These are phyloP conservation scores for Anoncus sp. DNA, from an alignment of 2,888 invertebrate species.

Conservation along the genomic window DNA sequence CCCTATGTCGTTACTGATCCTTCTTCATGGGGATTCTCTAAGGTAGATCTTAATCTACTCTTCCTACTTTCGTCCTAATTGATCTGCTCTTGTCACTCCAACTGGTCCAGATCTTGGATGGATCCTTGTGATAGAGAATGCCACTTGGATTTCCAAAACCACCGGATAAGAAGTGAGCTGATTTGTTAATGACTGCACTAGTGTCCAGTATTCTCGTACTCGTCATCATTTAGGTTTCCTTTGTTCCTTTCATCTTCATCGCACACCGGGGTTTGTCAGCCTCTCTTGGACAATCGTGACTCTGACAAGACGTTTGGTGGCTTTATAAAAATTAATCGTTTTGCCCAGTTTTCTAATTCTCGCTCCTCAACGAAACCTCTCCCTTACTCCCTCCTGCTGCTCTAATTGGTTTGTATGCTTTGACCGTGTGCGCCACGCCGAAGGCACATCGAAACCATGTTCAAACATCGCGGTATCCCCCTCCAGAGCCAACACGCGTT, in stretches of 20 bases:
- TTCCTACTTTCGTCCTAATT: too few species aligned
- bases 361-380: constrained; percentile 65
- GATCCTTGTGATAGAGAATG: too few species aligned
- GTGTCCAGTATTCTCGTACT: not conserved
- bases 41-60: too few species aligned
- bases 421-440: constrained; percentile 19
- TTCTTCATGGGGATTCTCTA: too few species aligned
- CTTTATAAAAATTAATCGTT: constrained; percentile 78
- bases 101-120: too few species aligned
- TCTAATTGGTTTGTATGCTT: constrained; percentile 76
- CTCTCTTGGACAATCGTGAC: constrained; percentile 35
- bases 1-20: too few species aligned
- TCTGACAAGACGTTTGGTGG: constrained; percentile 54
- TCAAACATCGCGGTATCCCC: constrained; percentile 3
- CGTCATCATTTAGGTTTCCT: not conserved
- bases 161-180: too few species aligned
- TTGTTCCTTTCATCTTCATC: not conserved
- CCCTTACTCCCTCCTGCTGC: too few species aligned
- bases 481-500: not conserved
- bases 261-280: constrained; percentile 36
- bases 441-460: not conserved
- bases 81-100: too few species aligned
- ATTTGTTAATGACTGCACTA: not conserved
- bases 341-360: constrained; percentile 77
- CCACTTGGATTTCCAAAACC: too few species aligned